A percentile compares a stretch with the other conserved stretches of the same genome.
Evolutionary conservation across 2,797 vertebrate genomes (phyloP).

Genomic region (Pygocentrus nattereri): DNA sequence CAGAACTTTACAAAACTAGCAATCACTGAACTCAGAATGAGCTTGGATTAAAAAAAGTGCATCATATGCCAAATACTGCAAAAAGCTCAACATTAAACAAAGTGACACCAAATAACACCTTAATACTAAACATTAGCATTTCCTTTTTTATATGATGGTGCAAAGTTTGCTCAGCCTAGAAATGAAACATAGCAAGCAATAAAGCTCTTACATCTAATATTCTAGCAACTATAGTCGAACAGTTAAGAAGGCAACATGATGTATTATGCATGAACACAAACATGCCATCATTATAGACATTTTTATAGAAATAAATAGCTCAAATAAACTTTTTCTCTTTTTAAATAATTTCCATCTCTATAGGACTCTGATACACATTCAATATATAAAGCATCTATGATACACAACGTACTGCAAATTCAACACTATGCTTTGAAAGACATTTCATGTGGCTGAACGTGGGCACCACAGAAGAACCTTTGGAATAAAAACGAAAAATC

Average conservation of each 20-base stretch:
- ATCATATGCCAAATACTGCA: slow-evolving; percentile 76
- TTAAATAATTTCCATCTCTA: slow-evolving; percentile 87
- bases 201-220: slow-evolving; percentile 79
- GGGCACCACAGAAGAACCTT: slow-evolving; percentile 40
- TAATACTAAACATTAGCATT: slow-evolving; percentile 80
- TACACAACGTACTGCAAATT: slow-evolving; percentile 80
- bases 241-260: slow-evolving; percentile 86
- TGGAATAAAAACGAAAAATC: slow-evolving; percentile 8
- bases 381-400: slow-evolving; percentile 87
- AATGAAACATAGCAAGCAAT: slow-evolving; percentile 82
- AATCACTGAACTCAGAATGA: slow-evolving; percentile 62
- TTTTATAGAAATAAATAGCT: slow-evolving; percentile 88
- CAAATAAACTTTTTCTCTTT: slow-evolving; percentile 81
- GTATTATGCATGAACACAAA: slow-evolving; percentile 85
- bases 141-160: slow-evolving; percentile 76
- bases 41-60: slow-evolving; percentile 79
- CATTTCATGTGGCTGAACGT: slow-evolving; percentile 14
- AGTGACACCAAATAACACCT: slow-evolving; percentile 71
- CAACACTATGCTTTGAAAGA: slow-evolving; percentile 75
- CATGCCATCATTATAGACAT: slow-evolving; percentile 87
- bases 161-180: slow-evolving; percentile 76
- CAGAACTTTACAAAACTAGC: slow-evolving; percentile 46
- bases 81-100: slow-evolving; percentile 77
- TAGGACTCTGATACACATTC: slow-evolving; percentile 86
- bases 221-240: slow-evolving; percentile 83